Conservation (phyloP, 2,113 vertebrate species). For the Brachypteracias leptosomus region DNA sequence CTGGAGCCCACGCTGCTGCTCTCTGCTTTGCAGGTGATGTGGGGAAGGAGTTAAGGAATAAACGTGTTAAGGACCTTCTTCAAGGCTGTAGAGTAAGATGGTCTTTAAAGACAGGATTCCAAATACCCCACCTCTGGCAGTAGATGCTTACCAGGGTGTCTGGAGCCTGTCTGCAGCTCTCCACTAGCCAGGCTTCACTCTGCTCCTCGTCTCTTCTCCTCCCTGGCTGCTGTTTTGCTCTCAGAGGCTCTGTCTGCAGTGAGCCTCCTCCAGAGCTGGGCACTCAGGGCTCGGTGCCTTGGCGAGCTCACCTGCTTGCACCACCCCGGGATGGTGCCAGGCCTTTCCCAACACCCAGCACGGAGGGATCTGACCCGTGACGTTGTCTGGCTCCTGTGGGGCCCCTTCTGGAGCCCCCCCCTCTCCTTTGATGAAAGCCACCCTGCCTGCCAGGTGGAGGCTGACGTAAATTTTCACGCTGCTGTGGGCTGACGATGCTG, state of each 20-base stretch:
- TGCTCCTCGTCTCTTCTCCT: rapidly evolving
- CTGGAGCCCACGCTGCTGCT: rapidly evolving
- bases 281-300: rapidly evolving
- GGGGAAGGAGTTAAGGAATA: background rate
- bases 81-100: background rate
- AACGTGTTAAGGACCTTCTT: background rate
- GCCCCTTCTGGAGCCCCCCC: background rate
- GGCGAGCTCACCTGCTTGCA: background rate
- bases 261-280: background rate
- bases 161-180: background rate
- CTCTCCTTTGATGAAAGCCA: background rate
- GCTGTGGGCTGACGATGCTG: background rate
- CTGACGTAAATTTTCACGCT: background rate
- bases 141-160: rapidly evolving
- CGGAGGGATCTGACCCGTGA: background rate
- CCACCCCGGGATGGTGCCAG: background rate
- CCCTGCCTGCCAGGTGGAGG: background rate
- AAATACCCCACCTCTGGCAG: rapidly evolving
- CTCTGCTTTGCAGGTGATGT: rapidly evolving
- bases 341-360: rapidly evolving
- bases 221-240: background rate
- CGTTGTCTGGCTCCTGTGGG: background rate
- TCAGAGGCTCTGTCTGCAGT: background rate
- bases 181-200: rapidly evolving
- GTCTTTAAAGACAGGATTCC: background rate